Conservation (phyloP, 2,797 vertebrate genomes). For the Oreonectes daqikongensis region DNA sequence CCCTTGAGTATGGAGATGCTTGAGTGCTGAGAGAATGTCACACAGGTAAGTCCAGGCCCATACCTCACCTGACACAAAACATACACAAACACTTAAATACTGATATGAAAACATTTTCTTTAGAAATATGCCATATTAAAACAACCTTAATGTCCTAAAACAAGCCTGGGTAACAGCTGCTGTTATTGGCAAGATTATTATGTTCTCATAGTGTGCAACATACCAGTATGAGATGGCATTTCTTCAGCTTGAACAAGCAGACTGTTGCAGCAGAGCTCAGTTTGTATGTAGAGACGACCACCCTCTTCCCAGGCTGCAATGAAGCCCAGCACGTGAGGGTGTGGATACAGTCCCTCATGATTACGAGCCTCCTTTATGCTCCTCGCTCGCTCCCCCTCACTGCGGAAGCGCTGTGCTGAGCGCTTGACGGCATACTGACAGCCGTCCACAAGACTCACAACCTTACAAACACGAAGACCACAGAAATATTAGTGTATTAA, state of each 20-base stretch:
- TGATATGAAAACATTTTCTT: background rate
- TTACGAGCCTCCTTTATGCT: constrained; percentile 84
- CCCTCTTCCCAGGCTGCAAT: constrained; percentile 88
- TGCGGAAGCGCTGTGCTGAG: constrained; percentile 84
- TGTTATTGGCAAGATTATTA: background rate
- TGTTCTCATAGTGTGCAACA: background rate
- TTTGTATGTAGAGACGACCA: constrained; percentile 88
- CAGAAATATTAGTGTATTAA: constrained; percentile 11
- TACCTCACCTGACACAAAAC: constrained; percentile 69
- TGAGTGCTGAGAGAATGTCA: constrained; percentile 84
- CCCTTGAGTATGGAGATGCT: constrained; percentile 81
- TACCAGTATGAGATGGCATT: constrained; percentile 72
- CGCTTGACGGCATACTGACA: constrained; percentile 86
- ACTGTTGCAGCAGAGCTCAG: constrained; percentile 85
- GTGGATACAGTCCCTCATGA: constrained; percentile 83
- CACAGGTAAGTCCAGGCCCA: constrained; percentile 83
- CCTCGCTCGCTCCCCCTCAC: constrained; percentile 79
- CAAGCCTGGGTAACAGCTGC: background rate
- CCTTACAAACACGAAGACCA: constrained; percentile 67
- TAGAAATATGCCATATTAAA: background rate
- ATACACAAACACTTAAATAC: background rate
- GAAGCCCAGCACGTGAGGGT: constrained; percentile 84
- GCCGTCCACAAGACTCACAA: constrained; percentile 79
- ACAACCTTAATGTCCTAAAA: background rate
- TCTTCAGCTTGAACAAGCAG: constrained; percentile 83